Evolutionary conservation across 2,888 invertebrate species (phyloP), one percentile per base, ranked within the genome.

Genomic region (Netelia melanura): DNA sequence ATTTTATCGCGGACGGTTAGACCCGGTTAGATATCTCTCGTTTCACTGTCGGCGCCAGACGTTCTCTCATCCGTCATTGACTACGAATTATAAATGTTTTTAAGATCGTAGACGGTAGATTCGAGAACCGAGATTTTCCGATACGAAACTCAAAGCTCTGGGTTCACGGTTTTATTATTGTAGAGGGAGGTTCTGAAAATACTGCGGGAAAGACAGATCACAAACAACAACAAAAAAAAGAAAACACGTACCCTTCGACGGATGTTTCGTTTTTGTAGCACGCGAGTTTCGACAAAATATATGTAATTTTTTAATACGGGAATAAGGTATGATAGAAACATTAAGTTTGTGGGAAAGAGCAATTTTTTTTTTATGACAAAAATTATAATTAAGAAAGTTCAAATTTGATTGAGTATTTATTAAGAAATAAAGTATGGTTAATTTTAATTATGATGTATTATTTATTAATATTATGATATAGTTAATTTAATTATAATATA

Each of bases 81-180:
- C 74, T 67, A 75, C 58, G 74, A 81, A 85, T 78, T 78, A 71
- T 71, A 62, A 77, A 77, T 74, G 72, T 76, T 74, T 77, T 72
- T 54, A 72, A 81, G 84, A 85, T 85, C 70, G 81, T 81, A 85
- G 84, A 85, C 84, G 77, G 17, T 76, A 80, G 84, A 85, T 85
- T 81, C 56, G 44, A 61, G 52, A 56, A 38, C 52, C 44, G 48
- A 85, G 81, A 81, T 78, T 79, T 79, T 71, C 61, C 64, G 79
- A 79, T 79, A 71, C 54, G 52, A 62, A 52, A 38, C 5, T 38
- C 23, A 21, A 58, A 54, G n/a, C 25, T 52, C 30, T 3, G 25
- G 30, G 65, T 61, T 58, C 21, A 64, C 65, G 21, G 65, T 65
- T 65, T 17, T 17, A 21, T 65, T 38, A 21, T 25, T 25, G 8